Percentiles rank a stretch among this genome's conserved stretches.
Evolutionary conservation across 1,140 invertebrate genomes (phyloP).

Genomic region (Megathymus violae): DNA sequence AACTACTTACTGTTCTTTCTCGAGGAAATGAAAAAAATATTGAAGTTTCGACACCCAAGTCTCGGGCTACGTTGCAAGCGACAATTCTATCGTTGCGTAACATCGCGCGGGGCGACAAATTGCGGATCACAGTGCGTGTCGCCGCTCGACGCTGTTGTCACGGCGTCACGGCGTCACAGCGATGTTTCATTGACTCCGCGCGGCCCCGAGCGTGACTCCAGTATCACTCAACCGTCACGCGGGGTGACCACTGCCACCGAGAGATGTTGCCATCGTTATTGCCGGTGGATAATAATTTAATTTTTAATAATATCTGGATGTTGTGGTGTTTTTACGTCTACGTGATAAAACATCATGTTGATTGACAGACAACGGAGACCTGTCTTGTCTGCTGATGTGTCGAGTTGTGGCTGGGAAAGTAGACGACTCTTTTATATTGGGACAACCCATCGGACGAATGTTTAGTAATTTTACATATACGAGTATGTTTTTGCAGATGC

Average conservation of each 20-base stretch:
- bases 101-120: conserved; percentile 63
- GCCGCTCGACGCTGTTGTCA: conserved; percentile 47
- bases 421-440: no score
- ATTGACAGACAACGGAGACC: no score
- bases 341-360: no score
- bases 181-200: conserved; percentile 62
- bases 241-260: conserved; percentile 20
- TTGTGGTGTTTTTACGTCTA: no score
- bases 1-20: no score
- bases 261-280: conserved; percentile 9
- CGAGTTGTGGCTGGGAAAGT: no score
- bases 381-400: no score
- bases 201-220: conserved; percentile 43
- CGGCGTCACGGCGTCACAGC: conserved; percentile 46
- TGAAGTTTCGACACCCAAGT: conserved; percentile 33
- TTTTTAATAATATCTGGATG: no score
- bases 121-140: conserved; percentile 72
- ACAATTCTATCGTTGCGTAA: conserved; percentile 74
- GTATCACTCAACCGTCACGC: conserved; percentile 18
- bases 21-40: no score
- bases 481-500: no score
- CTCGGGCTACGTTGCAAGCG: conserved; percentile 48
- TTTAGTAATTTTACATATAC: no score
- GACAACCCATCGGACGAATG: no score
- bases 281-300: neutral